These are phyloP conservation scores for Petrocephalus microphthalmus DNA, from an alignment of 2,113 vertebrate genomes.

Conservation along the genomic window DNA sequence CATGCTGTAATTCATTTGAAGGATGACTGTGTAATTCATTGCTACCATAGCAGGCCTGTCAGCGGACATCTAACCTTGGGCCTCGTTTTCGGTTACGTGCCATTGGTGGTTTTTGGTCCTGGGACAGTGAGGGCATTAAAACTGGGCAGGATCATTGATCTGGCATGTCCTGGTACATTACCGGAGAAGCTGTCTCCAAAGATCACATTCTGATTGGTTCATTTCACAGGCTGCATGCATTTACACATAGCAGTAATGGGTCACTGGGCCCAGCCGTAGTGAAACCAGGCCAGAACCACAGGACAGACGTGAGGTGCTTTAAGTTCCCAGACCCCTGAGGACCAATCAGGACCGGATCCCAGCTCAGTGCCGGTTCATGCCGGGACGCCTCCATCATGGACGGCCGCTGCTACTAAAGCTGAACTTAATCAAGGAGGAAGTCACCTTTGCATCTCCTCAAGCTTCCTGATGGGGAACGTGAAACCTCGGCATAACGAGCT, in stretches of 20 bases:
- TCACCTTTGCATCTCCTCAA: background rate
- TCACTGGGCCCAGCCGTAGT: background rate
- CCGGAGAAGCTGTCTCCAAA: background rate
- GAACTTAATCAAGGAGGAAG: background rate
- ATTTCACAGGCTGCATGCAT: background rate
- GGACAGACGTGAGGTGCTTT: background rate
- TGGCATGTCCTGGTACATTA: background rate
- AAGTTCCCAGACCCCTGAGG: background rate
- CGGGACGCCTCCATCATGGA: background rate
- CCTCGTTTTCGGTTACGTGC: background rate
- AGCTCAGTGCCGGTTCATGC: background rate
- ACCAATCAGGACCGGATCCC: background rate
- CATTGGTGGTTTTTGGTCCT: background rate
- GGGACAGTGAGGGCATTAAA: background rate
- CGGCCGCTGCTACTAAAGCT: background rate
- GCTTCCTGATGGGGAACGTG: background rate
- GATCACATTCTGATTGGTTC: background rate
- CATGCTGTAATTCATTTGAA: background rate
- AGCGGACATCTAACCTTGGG: background rate
- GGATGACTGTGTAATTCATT: background rate
- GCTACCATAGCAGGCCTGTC: background rate
- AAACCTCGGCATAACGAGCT: background rate
- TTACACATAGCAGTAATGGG: background rate
- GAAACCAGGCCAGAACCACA: background rate
- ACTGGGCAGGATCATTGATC: background rate